Percentiles rank a stretch among this genome's conserved stretches.
phyloP scores from a whole-genome alignment of 2,888 invertebrate genomes.

The Acleris literana region DNA sequence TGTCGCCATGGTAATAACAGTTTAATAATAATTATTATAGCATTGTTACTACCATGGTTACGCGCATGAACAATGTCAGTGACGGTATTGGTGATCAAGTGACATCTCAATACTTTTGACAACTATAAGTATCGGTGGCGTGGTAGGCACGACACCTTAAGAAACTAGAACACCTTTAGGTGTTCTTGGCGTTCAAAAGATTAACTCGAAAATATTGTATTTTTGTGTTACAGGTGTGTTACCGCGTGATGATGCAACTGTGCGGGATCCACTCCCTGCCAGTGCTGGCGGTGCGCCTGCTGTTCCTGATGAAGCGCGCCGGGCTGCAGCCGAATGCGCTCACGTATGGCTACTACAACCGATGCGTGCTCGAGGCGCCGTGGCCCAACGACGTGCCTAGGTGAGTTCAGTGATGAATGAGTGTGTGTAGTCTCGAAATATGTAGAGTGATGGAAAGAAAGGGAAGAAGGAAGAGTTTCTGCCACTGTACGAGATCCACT shows the following conservation, averaged over 20 bases:
- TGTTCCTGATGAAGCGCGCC: constrained; percentile 95
- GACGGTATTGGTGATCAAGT: too few relatives aligned
- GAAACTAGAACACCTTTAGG: too few relatives aligned
- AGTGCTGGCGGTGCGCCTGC: constrained; percentile 94
- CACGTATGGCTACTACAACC: constrained; percentile 94
- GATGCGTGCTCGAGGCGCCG: constrained; percentile 95
- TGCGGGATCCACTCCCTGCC: constrained; percentile 98
- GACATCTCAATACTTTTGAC: too few relatives aligned
- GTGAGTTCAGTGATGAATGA: constrained; percentile 43
- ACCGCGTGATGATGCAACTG: constrained; percentile 98
- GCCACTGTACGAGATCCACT: constrained; percentile 98
- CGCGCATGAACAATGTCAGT: too few relatives aligned
- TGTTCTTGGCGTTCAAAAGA: too few relatives aligned
- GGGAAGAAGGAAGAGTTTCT: constrained; percentile 83
- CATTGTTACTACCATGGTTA: too few relatives aligned
- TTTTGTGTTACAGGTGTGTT: constrained; percentile 91
- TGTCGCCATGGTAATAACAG: too few relatives aligned
- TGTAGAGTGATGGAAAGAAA: background rate
- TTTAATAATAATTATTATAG: too few relatives aligned
- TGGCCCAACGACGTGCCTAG: constrained; percentile 94
- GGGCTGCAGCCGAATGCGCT: constrained; percentile 98
- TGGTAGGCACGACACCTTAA: too few relatives aligned
- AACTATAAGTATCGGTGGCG: too few relatives aligned
- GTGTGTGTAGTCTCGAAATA: background rate
- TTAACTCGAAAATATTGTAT: too few relatives aligned